Conservation (phyloP, 2,113 vertebrate species). For the Scatophagus argus region DNA sequence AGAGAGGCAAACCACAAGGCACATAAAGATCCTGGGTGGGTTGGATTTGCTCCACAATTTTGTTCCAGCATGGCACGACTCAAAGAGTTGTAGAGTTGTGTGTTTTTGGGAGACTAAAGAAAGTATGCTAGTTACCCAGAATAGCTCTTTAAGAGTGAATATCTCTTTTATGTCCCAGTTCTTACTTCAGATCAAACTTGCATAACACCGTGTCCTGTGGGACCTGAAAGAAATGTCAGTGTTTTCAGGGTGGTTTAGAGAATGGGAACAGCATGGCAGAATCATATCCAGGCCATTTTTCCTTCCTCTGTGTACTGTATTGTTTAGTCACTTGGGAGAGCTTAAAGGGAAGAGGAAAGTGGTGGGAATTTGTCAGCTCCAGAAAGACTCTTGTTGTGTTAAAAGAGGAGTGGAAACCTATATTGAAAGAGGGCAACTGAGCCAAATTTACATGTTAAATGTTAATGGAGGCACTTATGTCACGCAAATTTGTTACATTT, state of each 20-base stretch:
- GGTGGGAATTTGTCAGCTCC: constrained; percentile 46
- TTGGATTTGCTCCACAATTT: not conserved
- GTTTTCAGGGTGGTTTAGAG: constrained; percentile 66
- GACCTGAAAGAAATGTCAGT: constrained; percentile 57
- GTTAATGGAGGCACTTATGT: not conserved
- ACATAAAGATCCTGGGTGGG: constrained; percentile 1
- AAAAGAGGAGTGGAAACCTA: not conserved
- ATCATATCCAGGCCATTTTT: constrained; percentile 64
- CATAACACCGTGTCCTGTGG: constrained; percentile 55
- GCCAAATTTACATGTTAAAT: not conserved
- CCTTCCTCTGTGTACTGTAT: constrained; percentile 18
- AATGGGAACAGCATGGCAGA: constrained; percentile 58
- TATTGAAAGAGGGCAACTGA: not conserved
- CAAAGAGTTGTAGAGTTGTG: not conserved
- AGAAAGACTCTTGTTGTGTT: not conserved
- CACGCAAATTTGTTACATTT: not conserved
- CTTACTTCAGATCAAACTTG: constrained; percentile 49
- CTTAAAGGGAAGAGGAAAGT: constrained; percentile 50
- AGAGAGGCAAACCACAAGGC: not conserved
- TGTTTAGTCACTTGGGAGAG: constrained; percentile 51
- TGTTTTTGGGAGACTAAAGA: constrained; percentile 21
- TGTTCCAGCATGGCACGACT: constrained; percentile 19
- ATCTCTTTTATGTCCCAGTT: constrained; percentile 50
- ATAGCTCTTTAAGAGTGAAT: constrained; percentile 31
- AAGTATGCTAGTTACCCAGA: constrained; percentile 11